Conservation (phyloP, 2,888 invertebrate genomes). For the Patella ulyssiponensis region DNA sequence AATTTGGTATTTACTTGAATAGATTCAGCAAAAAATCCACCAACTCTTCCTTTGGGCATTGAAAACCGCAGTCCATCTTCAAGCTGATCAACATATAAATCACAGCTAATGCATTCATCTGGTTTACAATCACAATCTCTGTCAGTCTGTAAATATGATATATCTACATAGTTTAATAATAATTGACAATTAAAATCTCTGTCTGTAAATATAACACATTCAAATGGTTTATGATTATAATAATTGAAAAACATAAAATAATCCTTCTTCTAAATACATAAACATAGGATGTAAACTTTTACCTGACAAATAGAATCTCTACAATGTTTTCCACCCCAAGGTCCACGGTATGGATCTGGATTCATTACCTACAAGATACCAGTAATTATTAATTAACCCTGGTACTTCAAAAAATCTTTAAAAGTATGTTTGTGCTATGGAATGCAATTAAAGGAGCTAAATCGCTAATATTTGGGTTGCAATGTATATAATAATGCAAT, state of each 20-base stretch:
- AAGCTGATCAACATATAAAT: constrained; percentile 87
- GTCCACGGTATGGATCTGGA: constrained; percentile 91
- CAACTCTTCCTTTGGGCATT: constrained; percentile 83
- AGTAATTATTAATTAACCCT: no score
- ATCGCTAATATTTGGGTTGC: no score
- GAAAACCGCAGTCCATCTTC: constrained; percentile 85
- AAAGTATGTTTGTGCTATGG: no score
- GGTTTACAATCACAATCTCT: constrained; percentile 61
- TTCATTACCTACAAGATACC: constrained; percentile 81
- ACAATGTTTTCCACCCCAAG: constrained; percentile 91
- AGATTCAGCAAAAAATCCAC: constrained; percentile 93
- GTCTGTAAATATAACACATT: not conserved
- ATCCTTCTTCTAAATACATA: no score
- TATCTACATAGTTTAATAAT: not conserved
- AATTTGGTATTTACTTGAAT: constrained; percentile 80
- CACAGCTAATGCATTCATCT: constrained; percentile 77
- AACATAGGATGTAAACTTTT: constrained; percentile 11
- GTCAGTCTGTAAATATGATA: constrained; percentile 36
- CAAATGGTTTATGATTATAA: constrained; percentile 24
- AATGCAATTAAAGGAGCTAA: no score
- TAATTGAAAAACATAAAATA: no score
- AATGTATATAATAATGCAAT: no score
- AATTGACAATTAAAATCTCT: no score
- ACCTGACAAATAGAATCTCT: constrained; percentile 83
- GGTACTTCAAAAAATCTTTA: no score